These are phyloP conservation scores for Rhabdomys pumilio DNA, from an alignment of 2,797 vertebrate species.

Conservation along the genomic window DNA sequence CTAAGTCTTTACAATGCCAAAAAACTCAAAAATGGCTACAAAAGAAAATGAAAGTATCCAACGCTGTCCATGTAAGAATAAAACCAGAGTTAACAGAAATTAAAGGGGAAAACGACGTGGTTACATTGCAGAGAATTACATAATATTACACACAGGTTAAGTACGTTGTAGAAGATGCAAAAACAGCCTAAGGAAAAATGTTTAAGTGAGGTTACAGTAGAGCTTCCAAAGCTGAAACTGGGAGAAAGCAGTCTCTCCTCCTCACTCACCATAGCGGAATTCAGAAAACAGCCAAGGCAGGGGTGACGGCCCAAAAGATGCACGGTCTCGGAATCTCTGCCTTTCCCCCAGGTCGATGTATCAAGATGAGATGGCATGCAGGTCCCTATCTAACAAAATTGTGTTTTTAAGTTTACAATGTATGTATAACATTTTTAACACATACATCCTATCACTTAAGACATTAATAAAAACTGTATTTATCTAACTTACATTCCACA, in stretches of 20 bases:
- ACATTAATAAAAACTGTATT: conserved; percentile 6
- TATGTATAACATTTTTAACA: neutral
- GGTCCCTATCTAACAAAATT: neutral
- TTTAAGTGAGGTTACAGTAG: neutral
- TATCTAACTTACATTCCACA: neutral
- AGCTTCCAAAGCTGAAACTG: neutral
- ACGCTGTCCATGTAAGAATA: neutral
- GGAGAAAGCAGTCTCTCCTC: neutral
- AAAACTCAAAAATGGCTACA: conserved; percentile 35
- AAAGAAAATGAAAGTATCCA: conserved; percentile 47
- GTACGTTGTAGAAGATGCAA: neutral
- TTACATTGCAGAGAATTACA: neutral
- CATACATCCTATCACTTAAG: neutral
- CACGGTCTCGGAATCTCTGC: neutral
- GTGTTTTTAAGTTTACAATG: neutral
- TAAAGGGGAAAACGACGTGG: neutral
- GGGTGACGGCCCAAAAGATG: neutral
- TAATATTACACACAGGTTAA: neutral
- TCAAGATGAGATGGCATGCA: neutral
- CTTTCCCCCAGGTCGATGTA: neutral
- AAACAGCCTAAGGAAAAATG: neutral
- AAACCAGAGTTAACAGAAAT: conserved; percentile 1
- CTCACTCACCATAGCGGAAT: neutral
- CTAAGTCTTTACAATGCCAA: conserved; percentile 45
- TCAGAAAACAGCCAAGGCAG: neutral